Base-by-base conservation (phyloP, 1,140 invertebrate genomes). In the Andrena cerasifolii region DNA sequence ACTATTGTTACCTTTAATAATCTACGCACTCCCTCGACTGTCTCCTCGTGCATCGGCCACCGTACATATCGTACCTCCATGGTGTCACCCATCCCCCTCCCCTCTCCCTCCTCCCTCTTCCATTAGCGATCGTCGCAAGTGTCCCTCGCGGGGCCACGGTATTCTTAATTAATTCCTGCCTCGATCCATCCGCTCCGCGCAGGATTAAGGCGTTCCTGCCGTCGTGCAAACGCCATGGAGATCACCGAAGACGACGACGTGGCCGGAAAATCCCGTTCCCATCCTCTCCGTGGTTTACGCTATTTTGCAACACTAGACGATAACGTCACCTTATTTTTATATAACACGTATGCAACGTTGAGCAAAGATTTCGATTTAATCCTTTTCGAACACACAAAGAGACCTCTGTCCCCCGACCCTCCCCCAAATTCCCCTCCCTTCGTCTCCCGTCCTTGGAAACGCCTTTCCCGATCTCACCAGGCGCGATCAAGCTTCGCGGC, bases 301-400 rank as follows among this genome's bases (percentile, higher is more conserved):
- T 77, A 77, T 77, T 49, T 77, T 70, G 58, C 54, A 76, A 76
- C 53, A 63, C 76, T 72, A 71, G 59, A 71, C 63, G 72, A 75
- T 73, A 83, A 83, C 65, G 71, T 79, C 43, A 58, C 82, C 70
- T 82, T 77, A 77, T 51, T 36, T 67, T 62, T 63, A 40, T 21
- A 49, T 63, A 49, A 83, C 82, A 83, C 80, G 81, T 83, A 83
- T 77, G 78, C 82, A 84, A 84, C 65, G 70, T 84, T 84, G 82
- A 84, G 82, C 82, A 84, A 84, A 84, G 81, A 84, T 84, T 84
- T 83, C 81, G 82, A 84, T 84, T 84, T 66, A 83, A 83, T 84
- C 81, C 75, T 75, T n/a, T 82, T 83, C 75, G 82, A 82, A 71
- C 77, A 70, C 54, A 71, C 77, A 77, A 83, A 80, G 71, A 82